phyloP scores from a whole-genome alignment of 2,888 invertebrate species.

The Cetonia aurata region DNA sequence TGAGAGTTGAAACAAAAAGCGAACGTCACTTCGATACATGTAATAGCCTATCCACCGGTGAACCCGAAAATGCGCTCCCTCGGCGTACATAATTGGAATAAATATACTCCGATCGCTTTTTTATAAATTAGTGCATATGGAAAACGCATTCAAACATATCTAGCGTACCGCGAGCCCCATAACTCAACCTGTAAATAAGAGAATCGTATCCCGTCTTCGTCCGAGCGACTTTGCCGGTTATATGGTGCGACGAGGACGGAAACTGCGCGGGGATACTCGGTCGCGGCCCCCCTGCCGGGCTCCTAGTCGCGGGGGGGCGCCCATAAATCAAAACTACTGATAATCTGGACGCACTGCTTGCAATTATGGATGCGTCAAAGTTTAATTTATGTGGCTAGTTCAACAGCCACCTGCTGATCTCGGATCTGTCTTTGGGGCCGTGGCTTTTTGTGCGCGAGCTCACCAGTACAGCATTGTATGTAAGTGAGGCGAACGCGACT shows the following conservation, averaged over 20 bases:
- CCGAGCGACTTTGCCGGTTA: not conserved
- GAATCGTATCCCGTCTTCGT: constrained; percentile 26
- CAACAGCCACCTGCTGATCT: constrained; percentile 50
- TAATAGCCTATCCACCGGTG: not conserved
- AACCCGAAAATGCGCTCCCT: constrained; percentile 30
- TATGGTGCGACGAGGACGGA: constrained; percentile 32
- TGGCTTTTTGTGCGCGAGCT: constrained; percentile 27
- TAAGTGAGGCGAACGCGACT: not conserved
- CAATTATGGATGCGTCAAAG: constrained; percentile 66
- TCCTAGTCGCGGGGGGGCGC: constrained; percentile 60
- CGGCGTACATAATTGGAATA: constrained; percentile 57
- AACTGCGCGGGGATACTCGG: constrained; percentile 55
- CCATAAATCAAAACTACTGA: constrained; percentile 66
- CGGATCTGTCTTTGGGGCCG: constrained; percentile 29
- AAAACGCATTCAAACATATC: constrained; percentile 55
- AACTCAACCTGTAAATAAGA: constrained; percentile 44
- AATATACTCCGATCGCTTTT: constrained; percentile 56
- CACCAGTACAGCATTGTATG: not conserved
- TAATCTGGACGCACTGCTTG: constrained; percentile 62
- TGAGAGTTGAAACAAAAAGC: constrained; percentile 22
- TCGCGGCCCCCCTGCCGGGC: constrained; percentile 58
- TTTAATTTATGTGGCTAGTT: constrained; percentile 63
- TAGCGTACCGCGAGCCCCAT: constrained; percentile 42
- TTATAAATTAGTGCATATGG: constrained; percentile 60
- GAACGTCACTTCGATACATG: constrained; percentile 5